Percentiles rank a stretch among this genome's conserved stretches.
Evolutionary conservation across 2,797 vertebrate genomes (phyloP).

Genomic region (Catharus ustulatus): DNA sequence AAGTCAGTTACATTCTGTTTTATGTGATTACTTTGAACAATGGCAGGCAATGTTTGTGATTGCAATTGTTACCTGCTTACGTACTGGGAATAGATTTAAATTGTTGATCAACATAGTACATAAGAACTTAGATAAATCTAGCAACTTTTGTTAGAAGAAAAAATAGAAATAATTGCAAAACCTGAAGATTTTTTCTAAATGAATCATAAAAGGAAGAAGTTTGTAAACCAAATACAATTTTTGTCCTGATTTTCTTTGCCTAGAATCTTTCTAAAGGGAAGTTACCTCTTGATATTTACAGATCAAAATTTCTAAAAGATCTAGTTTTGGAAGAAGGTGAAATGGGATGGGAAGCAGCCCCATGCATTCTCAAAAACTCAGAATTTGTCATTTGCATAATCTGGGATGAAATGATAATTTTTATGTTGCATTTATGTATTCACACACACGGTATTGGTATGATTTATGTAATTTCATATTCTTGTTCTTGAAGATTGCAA

Average conservation of each 20-base stretch:
- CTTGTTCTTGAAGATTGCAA: neutral
- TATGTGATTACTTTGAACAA: neutral
- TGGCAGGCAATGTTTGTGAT: neutral
- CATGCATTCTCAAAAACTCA: neutral
- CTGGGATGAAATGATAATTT: neutral
- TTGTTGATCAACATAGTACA: neutral
- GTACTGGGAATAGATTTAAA: neutral
- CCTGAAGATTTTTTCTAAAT: neutral
- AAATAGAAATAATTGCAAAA: neutral
- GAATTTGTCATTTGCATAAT: neutral
- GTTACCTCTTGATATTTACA: neutral
- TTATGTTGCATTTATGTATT: neutral
- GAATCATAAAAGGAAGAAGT: neutral
- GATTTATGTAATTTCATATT: neutral
- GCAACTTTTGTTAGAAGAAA: neutral
- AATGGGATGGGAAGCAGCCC: neutral
- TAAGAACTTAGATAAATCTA: neutral
- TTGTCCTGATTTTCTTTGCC: neutral
- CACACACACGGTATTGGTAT: neutral
- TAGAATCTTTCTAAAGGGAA: neutral
- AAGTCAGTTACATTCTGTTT: slow-evolving; percentile 22
- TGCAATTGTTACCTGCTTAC: neutral
- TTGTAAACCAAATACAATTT: neutral
- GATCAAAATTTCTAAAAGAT: neutral
- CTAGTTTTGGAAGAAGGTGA: neutral